Evolutionary conservation across 2,113 vertebrate genomes (phyloP), one percentile per base, ranked within the genome.

Genomic region (Australoheros scitulus): DNA sequence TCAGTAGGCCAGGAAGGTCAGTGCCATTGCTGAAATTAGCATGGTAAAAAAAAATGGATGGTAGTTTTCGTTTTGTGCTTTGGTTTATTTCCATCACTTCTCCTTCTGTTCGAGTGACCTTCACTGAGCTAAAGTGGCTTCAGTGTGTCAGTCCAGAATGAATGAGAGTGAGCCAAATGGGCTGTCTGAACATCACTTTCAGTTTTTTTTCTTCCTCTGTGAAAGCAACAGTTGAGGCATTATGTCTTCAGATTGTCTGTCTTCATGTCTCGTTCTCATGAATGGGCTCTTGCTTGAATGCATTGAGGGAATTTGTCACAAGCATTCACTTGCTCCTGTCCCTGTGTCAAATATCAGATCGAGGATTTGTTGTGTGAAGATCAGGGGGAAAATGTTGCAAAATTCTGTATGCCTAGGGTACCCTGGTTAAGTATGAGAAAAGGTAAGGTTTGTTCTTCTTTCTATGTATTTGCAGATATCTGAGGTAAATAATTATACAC

Each of bases 311-410:
- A 55, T 77, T n/a, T 47, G 24, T 18, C 7, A 34, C 32, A 10
- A 9, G 7, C 7, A 4, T 61, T 34, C 76, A 60, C 68, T 58
- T 22, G 34, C 61, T 70, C 77, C 41, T 82, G 52, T 87, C 17
- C 24, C 50, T 32, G 11, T 57, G 74, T 79, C 84, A 87, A n/a
- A 77, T 24, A 58, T 87, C 75, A 82, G 82, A 80, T 85, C 55
- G 43, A 60, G 15, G 20, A 3, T 58, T 57, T 77, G 58, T 59
- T 72, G 57, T 68, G 47, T 76, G 59, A 76, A 77, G 77, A 72
- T 41, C 76, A n/a, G 60, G 76, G 64, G 80, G 61, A 87, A 87
- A 92, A 43, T 87, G 57, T 78, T 84, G 47, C 56, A 65, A 84
- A 63, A 61, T 78, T 83, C 20, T 76, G 34, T 76, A 20, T 79